Percentiles rank a stretch among this genome's conserved stretches.
These are phyloP conservation scores for Axea sp. DNA, from an alignment of 2,888 invertebrate species.

Conservation along the genomic window DNA sequence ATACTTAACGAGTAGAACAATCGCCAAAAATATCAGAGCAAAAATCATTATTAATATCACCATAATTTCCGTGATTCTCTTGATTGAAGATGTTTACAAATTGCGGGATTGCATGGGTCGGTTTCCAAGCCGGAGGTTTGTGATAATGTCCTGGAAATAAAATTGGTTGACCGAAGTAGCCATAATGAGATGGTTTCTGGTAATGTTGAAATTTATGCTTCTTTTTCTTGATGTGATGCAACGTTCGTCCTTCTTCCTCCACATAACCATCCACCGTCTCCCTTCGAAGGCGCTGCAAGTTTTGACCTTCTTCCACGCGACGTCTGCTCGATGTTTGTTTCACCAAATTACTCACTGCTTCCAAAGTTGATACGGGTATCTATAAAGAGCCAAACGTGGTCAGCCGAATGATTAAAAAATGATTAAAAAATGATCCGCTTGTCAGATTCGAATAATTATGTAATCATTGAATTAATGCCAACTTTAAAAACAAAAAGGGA, in stretches of 20 bases:
- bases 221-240: conserved; percentile 56
- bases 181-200: conserved; percentile 55
- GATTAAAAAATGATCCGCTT: too few species aligned
- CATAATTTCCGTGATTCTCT: conserved; percentile 56
- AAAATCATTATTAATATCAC: conserved; percentile 24
- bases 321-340: conserved; percentile 67
- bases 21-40: too few species aligned
- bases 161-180: conserved; percentile 31
- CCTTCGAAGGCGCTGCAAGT: conserved; percentile 37
- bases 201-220: conserved; percentile 64
- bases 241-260: conserved; percentile 41
- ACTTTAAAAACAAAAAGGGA: too few species aligned
- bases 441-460: too few species aligned
- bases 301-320: conserved; percentile 25
- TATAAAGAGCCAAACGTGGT: too few species aligned
- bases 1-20: too few species aligned
- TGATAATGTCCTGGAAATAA: conserved; percentile 24
- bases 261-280: conserved; percentile 8
- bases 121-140: conserved; percentile 47
- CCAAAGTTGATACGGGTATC: conserved; percentile 74
- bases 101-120: conserved; percentile 19
- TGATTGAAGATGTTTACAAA: conserved; percentile 46
- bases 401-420: too few species aligned
- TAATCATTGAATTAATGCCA: too few species aligned
- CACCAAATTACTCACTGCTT: conserved; percentile 71